phyloP scores from a whole-genome alignment of 2,888 invertebrate species.

The Tyria jacobaeae region DNA sequence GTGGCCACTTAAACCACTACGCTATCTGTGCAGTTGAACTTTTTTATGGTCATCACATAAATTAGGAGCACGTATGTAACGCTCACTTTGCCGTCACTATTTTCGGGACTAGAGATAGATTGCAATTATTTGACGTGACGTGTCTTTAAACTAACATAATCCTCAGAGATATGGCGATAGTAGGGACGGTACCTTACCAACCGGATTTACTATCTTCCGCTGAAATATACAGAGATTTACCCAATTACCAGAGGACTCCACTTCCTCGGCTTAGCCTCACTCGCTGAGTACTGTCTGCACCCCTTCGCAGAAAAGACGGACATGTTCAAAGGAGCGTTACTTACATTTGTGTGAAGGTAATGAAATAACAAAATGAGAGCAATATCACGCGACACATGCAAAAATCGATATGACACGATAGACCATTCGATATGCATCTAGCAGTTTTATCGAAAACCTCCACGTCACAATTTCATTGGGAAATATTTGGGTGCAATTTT shows the following conservation, averaged over 20 bases:
- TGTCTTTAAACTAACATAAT: conserved; percentile 49
- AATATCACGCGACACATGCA: too few species aligned
- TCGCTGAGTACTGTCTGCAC: conserved; percentile 2
- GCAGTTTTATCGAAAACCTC: neutral
- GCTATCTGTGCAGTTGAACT: too few species aligned
- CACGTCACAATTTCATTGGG: neutral
- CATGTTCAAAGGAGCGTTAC: conserved; percentile 40
- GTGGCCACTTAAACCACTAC: too few species aligned
- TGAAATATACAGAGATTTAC: conserved; percentile 37
- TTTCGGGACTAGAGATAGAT: too few species aligned
- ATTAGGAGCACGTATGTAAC: conserved; percentile 20
- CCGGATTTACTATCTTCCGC: conserved; percentile 47
- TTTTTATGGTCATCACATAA: too few species aligned
- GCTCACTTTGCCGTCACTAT: too few species aligned
- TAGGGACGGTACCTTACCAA: conserved; percentile 35
- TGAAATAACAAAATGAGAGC: neutral
- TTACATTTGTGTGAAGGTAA: conserved; percentile 10
- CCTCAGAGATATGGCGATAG: conserved; percentile 46
- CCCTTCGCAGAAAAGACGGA: conserved; percentile 28
- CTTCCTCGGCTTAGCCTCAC: conserved; percentile 15
- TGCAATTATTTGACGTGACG: too few species aligned
- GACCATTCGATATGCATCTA: neutral
- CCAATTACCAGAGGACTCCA: conserved; percentile 43
- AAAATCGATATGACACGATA: neutral
- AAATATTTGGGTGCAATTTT: neutral